Conservation (phyloP, 2,888 invertebrate species). For the Leuctra nigra region DNA sequence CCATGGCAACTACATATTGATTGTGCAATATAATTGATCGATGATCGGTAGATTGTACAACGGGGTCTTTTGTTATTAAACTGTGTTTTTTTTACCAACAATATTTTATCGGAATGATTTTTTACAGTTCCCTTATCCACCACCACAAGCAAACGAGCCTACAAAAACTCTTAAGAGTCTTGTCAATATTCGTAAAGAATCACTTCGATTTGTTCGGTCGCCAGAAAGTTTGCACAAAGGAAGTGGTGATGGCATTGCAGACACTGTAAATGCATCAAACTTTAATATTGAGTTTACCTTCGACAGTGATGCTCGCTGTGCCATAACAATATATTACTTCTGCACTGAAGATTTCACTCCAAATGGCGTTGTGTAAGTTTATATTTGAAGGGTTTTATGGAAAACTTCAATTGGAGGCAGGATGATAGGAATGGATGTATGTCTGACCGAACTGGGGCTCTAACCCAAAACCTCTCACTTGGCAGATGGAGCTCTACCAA, state of each 20-base stretch:
- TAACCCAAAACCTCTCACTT: too few relatives aligned
- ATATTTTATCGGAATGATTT: too few relatives aligned
- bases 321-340: slow-evolving; percentile 92
- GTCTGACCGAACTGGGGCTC: too few relatives aligned
- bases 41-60: too few relatives aligned
- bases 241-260: slow-evolving; percentile 30
- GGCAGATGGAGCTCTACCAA: too few relatives aligned
- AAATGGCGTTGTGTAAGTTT: slow-evolving; percentile 73
- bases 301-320: slow-evolving; percentile 91
- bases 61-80: too few relatives aligned
- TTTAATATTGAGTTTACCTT: slow-evolving; percentile 97
- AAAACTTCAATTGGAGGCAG: too few relatives aligned
- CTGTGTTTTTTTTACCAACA: too few relatives aligned
- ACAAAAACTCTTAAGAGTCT: slow-evolving; percentile 94
- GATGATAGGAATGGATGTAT: too few relatives aligned
- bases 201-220: slow-evolving; percentile 75
- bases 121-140: slow-evolving; percentile 89
- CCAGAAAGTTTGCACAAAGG: slow-evolving; percentile 51
- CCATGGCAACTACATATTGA: too few relatives aligned
- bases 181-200: slow-evolving; percentile 95
- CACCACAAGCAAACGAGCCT: slow-evolving; percentile 93
- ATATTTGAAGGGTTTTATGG: too few relatives aligned
- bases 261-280: slow-evolving; percentile 35
- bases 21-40: too few relatives aligned
- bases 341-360: slow-evolving; percentile 88